A percentile compares a stretch with the other conserved stretches of the same genome.
phyloP scores from a whole-genome alignment of 2,888 invertebrate species.

The Frankliniella intonsa region DNA sequence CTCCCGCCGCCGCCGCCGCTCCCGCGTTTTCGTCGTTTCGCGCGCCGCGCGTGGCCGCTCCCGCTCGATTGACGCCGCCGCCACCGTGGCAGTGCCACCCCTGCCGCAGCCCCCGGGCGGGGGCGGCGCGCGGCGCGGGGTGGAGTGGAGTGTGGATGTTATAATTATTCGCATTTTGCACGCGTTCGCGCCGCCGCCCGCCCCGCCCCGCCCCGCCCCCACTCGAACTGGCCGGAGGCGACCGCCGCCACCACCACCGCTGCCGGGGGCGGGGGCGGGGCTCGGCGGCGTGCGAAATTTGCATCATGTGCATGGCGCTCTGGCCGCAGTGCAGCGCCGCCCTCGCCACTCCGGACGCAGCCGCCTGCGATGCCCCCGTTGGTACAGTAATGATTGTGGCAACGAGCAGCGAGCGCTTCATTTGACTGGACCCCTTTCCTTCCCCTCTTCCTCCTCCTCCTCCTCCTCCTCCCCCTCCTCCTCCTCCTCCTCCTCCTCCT shows the following conservation, averaged over 20 bases:
- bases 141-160: not conserved
- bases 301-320: too few relatives aligned
- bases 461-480: not conserved
- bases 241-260: not conserved
- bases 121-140: not conserved
- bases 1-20: not conserved
- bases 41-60: too few relatives aligned
- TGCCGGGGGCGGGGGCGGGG: not conserved
- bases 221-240: not conserved
- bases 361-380: not conserved
- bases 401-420: constrained; percentile 10
- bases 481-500: not conserved
- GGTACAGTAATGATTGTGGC: not conserved
- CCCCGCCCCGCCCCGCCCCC: not conserved
- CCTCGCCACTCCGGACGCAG: not conserved
- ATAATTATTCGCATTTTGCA: not conserved
- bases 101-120: not conserved
- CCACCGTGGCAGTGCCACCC: too few relatives aligned
- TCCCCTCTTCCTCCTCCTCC: not conserved
- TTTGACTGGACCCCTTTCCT: not conserved
- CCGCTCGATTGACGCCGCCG: too few relatives aligned
- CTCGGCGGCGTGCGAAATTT: too few relatives aligned
- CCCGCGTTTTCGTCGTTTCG: not conserved
- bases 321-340: too few relatives aligned
- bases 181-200: not conserved